phyloP scores from a whole-genome alignment of 2,888 invertebrate genomes.

The Serrognathus titanus region DNA sequence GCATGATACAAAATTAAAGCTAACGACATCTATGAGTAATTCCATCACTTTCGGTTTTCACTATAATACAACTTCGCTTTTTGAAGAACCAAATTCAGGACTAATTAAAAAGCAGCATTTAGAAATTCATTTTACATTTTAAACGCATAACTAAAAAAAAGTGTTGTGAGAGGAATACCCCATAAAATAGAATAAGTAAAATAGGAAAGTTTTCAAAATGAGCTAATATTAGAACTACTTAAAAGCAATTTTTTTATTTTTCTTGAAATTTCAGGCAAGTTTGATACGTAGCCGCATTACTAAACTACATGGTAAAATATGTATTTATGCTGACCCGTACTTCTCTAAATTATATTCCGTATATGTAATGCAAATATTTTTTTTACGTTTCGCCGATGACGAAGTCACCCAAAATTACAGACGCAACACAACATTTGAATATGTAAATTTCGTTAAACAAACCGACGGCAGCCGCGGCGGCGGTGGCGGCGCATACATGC shows the following conservation, averaged over 20 bases:
- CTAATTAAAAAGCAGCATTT: no score
- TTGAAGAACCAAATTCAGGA: not conserved
- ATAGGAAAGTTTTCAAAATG: no score
- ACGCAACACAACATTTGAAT: not conserved
- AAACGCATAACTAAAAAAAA: no score
- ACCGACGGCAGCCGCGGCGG: not conserved
- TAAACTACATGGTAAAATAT: not conserved
- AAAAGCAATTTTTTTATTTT: no score
- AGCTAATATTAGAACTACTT: no score
- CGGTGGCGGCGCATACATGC: not conserved
- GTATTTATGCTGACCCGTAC: not conserved
- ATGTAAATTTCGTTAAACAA: constrained; percentile 7
- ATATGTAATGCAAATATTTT: not conserved
- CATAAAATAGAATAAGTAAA: no score
- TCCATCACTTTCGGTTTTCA: constrained; percentile 42
- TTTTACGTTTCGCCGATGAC: no score
- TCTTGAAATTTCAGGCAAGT: no score
- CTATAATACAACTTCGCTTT: not conserved
- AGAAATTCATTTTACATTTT: no score
- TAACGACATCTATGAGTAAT: constrained; percentile 46
- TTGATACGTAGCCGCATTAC: no score
- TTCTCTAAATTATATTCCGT: not conserved
- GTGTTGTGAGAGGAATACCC: no score
- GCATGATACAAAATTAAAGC: constrained; percentile 41
- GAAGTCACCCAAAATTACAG: no score